Conservation (phyloP, 2,113 vertebrate species). For the Cisticola juncidis region DNA sequence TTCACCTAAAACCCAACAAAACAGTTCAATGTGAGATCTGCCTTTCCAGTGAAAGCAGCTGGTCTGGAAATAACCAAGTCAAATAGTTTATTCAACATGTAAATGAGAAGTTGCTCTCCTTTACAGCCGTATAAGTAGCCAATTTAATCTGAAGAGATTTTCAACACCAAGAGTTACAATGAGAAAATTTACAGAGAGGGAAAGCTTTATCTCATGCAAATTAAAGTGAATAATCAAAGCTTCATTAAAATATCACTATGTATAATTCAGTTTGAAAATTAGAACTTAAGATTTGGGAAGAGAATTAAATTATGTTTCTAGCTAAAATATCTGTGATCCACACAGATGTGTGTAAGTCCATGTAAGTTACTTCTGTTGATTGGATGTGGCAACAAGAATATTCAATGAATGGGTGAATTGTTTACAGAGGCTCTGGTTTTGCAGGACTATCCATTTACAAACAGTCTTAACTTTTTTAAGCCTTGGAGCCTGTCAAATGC, state of each 20-base stretch:
- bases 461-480: neutral
- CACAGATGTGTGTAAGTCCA: neutral
- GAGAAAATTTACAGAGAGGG: neutral
- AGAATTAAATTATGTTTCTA: neutral
- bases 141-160: conserved; percentile 17
- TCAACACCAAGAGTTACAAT: neutral
- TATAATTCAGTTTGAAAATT: neutral
- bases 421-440: neutral
- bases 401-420: neutral
- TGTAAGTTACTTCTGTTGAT: neutral
- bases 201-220: neutral
- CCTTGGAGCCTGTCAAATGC: neutral
- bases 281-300: neutral
- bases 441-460: neutral
- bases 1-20: neutral
- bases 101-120: neutral
- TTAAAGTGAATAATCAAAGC: neutral
- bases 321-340: neutral
- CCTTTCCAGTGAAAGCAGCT: neutral
- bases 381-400: neutral
- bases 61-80: neutral
- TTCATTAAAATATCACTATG: neutral
- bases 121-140: neutral
- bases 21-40: neutral
- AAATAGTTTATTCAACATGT: neutral